These are phyloP conservation scores for Trichonephila clavata DNA, from an alignment of 1,140 invertebrate genomes.

Conservation along the genomic window DNA sequence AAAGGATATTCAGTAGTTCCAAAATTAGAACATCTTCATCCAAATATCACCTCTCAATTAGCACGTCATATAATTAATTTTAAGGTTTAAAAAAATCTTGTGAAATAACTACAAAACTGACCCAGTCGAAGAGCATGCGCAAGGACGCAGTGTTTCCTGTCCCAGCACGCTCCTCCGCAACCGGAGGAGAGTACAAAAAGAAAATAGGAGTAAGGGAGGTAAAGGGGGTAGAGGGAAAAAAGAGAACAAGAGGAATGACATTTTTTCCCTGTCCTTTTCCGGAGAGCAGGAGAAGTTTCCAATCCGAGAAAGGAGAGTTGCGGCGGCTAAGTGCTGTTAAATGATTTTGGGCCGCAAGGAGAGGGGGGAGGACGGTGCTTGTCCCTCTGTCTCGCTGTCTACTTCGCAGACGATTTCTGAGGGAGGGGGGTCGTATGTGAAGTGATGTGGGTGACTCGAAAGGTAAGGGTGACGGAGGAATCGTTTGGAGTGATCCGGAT, in stretches of 20 bases:
- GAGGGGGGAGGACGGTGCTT: not conserved
- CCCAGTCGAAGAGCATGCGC: not conserved
- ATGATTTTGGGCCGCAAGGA: not conserved
- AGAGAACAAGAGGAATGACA: constrained; percentile 9
- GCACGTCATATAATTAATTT: too few species aligned
- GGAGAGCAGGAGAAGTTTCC: constrained; percentile 12
- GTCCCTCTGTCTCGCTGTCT: constrained; percentile 20
- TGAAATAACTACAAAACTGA: too few species aligned
- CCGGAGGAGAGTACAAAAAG: too few species aligned
- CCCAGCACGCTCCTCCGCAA: not conserved
- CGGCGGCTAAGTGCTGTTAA: constrained; percentile 45
- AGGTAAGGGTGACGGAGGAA: not conserved
- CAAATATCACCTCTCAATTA: too few species aligned
- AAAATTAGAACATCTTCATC: too few species aligned
- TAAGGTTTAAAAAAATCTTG: too few species aligned
- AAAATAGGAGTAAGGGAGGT: not conserved
- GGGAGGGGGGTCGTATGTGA: not conserved
- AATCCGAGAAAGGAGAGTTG: constrained; percentile 31
- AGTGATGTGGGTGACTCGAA: not conserved
- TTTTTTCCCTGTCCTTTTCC: not conserved
- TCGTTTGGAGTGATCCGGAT: not conserved
- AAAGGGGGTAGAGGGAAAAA: not conserved
- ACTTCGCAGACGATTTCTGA: constrained; percentile 41
- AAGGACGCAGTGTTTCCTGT: not conserved
- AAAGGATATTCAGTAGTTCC: too few species aligned